Evolutionary conservation across 2,113 vertebrate species (phyloP).

Genomic region (Elgaria multicarinata): DNA sequence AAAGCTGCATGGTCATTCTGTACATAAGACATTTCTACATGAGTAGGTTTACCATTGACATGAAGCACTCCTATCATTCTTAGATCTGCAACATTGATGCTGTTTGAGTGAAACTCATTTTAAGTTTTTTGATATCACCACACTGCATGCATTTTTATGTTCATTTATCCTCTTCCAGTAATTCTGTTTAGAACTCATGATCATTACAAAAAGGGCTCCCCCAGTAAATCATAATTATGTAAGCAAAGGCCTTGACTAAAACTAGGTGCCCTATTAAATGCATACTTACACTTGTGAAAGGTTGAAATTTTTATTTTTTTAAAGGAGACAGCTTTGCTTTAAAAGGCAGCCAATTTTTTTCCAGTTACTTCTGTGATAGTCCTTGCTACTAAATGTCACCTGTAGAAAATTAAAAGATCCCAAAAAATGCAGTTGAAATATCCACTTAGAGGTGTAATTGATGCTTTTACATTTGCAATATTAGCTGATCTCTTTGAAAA

Average conservation of each 20-base stretch:
- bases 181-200: constrained; percentile 1
- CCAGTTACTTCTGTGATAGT: not conserved
- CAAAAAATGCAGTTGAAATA: not conserved
- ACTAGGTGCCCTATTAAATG: constrained; percentile 9
- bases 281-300: constrained; percentile 20
- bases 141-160: not conserved
- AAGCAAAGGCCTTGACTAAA: constrained; percentile 8
- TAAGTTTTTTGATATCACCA: not conserved
- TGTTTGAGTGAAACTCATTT: not conserved
- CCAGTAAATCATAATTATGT: constrained; percentile 19
- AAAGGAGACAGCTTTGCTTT: not conserved
- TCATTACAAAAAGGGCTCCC: not conserved
- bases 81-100: not conserved
- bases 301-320: constrained; percentile 4
- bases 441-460: constrained; percentile 14
- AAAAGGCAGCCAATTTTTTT: not conserved
- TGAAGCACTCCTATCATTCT: not conserved
- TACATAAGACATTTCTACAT: not conserved
- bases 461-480: constrained; percentile 28
- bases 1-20: not conserved
- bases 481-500: constrained; percentile 21
- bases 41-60: not conserved
- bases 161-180: not conserved
- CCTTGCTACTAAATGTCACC: constrained; percentile 37
- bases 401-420: constrained; percentile 27